A percentile compares a stretch with the other conserved stretches of the same genome.
Conservation (phyloP, 2,113 vertebrate genomes). For the Phoenicopterus ruber region DNA sequence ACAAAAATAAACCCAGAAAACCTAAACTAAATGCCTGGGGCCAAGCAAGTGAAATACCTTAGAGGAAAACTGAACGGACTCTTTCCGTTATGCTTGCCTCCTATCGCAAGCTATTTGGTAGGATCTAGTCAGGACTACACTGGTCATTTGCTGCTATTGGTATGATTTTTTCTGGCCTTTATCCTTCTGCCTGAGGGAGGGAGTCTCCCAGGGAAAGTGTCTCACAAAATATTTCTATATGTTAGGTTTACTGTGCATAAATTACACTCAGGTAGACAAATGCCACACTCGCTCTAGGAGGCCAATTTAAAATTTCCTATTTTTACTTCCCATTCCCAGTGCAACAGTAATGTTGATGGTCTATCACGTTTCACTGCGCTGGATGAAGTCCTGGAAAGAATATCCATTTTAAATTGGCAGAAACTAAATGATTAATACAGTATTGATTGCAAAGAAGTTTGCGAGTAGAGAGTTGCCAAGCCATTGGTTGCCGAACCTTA, state of each 20-base stretch:
- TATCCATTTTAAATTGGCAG: constrained; percentile 17
- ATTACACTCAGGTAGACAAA: neutral
- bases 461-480: neutral
- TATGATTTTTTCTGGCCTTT: neutral
- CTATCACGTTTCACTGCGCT: neutral
- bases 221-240: neutral
- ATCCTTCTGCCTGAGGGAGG: neutral
- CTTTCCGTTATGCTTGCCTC: neutral
- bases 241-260: neutral
- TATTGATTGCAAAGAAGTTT: constrained; percentile 10
- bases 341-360: neutral
- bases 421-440: constrained; percentile 42
- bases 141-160: neutral
- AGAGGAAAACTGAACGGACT: neutral
- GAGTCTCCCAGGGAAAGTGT: neutral
- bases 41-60: neutral
- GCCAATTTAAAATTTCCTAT: neutral
- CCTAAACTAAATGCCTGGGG: neutral
- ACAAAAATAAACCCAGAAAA: neutral
- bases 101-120: neutral
- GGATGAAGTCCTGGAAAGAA: neutral
- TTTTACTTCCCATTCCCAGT: neutral
- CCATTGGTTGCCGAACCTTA: neutral
- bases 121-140: neutral
- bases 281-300: neutral